Evolutionary conservation across 2,113 vertebrate genomes (phyloP), one percentile per base, ranked within the genome.

Genomic region (Apteryx mantelli): DNA sequence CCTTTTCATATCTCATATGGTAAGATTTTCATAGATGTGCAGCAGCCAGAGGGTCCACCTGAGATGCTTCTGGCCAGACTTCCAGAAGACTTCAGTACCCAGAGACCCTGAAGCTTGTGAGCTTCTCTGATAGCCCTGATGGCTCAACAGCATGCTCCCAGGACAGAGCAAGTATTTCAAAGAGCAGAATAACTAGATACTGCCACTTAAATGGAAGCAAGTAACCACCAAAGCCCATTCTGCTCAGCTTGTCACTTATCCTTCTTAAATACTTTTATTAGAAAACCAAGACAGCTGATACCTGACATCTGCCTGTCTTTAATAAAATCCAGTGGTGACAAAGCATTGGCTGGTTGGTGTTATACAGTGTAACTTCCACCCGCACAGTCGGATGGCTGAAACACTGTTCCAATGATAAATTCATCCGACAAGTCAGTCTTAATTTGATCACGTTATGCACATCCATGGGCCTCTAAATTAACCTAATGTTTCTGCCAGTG

Each of bases 281-380:
- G 58, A 60, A 81, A 28, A 3, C 1, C 17, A 84, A 68, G 30
- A 52, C 21, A 68, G 26, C 2, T 50, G 34, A 6, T 38, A 74
- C 64, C 22, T 79, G 36, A 19, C 32, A 69, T 22, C 20, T 8
- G 25, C 13, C n/a, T 24, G 3, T 13, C 19, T 38, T 60, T 64
- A 70, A 40, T 3, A 66, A 63, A 61, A 68, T 53, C 9, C 73
- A 52, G n/a, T 11, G 50, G 22, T 65, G 77, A 44, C 60, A 86
- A 78, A 71, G 32, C 64, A 56, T 46, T 0, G 0, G 9, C 8
- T 42, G 38, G 10, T 53, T 28, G 46, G 18, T 32, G 50, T 69
- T 30, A 19, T 2, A 42, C 10, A 52, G 60, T 6, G 1, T 40
- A 66, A n/a, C 2, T 0, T 25, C 69, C 9, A 34, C 34, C 19